Base-by-base conservation (phyloP, 2,113 vertebrate species). In the Embiotoca jacksoni region DNA sequence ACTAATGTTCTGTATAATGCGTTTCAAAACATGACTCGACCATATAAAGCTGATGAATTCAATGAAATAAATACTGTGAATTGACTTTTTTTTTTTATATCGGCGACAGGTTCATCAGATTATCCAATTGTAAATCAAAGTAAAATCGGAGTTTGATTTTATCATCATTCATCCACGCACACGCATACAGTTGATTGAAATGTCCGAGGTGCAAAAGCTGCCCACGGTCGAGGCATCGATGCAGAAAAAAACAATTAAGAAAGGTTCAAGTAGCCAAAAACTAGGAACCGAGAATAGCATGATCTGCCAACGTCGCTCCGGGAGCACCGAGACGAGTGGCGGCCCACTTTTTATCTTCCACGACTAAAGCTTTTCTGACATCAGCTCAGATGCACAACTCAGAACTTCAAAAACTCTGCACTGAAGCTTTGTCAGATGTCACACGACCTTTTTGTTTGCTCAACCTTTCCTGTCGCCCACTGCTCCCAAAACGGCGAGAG, bases 391-490 rank as follows among this genome's bases (percentile, higher is more conserved):
- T 41, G 53, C 15, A 16, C 35, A 62, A 56, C 35, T 75, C 46
- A 16, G 6, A 30, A 50, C 58, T 64, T 56, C 46, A 68, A 41
- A 23, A 72, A 68, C 23, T 60, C 66, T 64, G 10, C 36, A 56
- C 69, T 71, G 37, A 70, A 62, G 57, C 32, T 60, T 23, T 59
- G 81, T 72, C 79, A 72, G 50, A 72, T 69, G 59, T 57, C 77
- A 72, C 31, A 23, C 0, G 3, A 65, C 39, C 63, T 41, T 62
- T 68, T 78, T 52, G 55, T 78, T 76, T 78, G 58, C 32, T 61
- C 47, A 31, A 80, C 60, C 79, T 84, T 75, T 76, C 50, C 59
- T 41, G 61, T 86, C 64, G 65, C 64, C 84, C 73, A 32, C 53
- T 36, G 47, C 66, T 0, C 31, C 1, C 6, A 14, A 66, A 72